These are phyloP conservation scores for Drosophila lowei DNA, from an alignment of 1,140 invertebrate genomes.

Conservation along the genomic window DNA sequence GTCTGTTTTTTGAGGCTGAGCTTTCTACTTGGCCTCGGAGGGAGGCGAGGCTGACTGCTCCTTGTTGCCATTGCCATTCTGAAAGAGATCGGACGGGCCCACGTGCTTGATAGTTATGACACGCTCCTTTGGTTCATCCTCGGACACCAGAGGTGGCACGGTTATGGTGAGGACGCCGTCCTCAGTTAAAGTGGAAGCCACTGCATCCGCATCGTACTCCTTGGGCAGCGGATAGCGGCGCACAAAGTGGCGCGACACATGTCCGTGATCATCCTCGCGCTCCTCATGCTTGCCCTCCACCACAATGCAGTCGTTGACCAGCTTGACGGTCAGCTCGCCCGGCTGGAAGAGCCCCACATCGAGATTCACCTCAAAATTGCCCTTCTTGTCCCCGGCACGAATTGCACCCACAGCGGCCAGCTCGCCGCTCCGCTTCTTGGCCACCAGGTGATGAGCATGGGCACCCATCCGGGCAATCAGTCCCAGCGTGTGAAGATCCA, in stretches of 20 bases:
- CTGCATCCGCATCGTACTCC: constrained; percentile 85
- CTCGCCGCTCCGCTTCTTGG: constrained; percentile 57
- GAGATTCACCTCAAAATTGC: constrained; percentile 85
- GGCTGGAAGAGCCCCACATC: constrained; percentile 89
- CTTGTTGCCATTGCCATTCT: constrained; percentile 52
- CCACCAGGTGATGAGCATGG: constrained; percentile 70
- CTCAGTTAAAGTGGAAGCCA: constrained; percentile 86
- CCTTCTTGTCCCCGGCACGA: constrained; percentile 43
- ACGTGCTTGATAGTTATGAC: constrained; percentile 83
- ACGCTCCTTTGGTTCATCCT: constrained; percentile 80
- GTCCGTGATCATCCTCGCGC: constrained; percentile 86
- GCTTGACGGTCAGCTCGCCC: constrained; percentile 90
- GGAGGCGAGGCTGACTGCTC: constrained; percentile 68
- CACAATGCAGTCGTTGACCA: constrained; percentile 87
- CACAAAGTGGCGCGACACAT: constrained; percentile 86
- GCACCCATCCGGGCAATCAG: constrained; percentile 71
- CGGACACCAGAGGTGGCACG: constrained; percentile 83
- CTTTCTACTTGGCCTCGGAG: constrained; percentile 46
- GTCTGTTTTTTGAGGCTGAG: constrained; percentile 6
- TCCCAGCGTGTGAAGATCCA: constrained; percentile 73
- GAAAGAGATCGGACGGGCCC: constrained; percentile 74
- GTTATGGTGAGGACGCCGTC: constrained; percentile 87
- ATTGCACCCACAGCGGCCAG: constrained; percentile 49
- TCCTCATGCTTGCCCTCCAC: constrained; percentile 89
- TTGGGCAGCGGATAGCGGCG: constrained; percentile 87